Conservation (phyloP, 2,113 vertebrate genomes). For the Loxodonta africana region DNA sequence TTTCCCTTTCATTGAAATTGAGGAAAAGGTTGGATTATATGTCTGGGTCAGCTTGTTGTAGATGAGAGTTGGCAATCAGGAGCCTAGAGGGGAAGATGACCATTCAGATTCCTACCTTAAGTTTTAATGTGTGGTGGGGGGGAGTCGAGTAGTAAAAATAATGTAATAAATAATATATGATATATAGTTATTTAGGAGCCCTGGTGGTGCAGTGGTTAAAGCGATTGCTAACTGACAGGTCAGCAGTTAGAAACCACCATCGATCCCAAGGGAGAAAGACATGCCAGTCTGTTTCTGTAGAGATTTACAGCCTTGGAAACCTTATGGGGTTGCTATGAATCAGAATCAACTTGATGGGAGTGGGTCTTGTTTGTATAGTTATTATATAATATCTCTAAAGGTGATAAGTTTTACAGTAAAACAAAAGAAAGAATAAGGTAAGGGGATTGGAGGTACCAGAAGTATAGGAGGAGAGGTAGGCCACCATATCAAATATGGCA, state of each 20-base stretch:
- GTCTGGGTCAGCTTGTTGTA: background rate
- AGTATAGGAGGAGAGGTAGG: background rate
- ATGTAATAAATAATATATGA: background rate
- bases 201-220: too few relatives aligned
- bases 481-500: background rate
- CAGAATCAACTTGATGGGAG: too few relatives aligned
- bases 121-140: background rate
- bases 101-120: background rate
- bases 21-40: background rate
- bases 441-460: background rate
- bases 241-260: too few relatives aligned
- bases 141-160: background rate
- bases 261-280: too few relatives aligned
- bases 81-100: background rate
- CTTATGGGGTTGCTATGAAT: too few relatives aligned
- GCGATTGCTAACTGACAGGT: too few relatives aligned
- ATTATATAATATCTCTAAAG: background rate
- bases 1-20: background rate
- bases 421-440: background rate
- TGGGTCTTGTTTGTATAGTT: too few relatives aligned
- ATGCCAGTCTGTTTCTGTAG: too few relatives aligned
- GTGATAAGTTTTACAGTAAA: background rate
- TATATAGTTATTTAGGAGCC: background rate
- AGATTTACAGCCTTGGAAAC: too few relatives aligned
- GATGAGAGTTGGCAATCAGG: background rate